Conservation (phyloP, 1,140 invertebrate species). For the Neoseiulus cucumeris region DNA sequence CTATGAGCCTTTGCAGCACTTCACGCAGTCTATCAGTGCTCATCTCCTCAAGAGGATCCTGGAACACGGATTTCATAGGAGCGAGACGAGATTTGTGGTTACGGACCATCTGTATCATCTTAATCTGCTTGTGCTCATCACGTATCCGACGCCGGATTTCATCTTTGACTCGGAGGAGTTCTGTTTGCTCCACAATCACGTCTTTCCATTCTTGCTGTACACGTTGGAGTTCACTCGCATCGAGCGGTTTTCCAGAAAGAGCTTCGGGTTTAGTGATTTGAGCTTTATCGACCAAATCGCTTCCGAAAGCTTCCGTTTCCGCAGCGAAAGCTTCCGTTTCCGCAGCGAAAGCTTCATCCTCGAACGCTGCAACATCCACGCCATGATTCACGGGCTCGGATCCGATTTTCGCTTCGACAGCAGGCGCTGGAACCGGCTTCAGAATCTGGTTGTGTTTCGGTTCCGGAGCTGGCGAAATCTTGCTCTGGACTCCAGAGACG, state of each 20-base stretch:
- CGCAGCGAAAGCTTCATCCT: not conserved
- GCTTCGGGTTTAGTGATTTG: not conserved
- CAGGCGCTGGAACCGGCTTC: not conserved
- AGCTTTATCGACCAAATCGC: not conserved
- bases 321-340: not conserved
- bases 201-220: not conserved
- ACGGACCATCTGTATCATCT: constrained; percentile 2
- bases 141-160: not conserved
- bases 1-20: not conserved
- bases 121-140: constrained; percentile 7
- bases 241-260: not conserved
- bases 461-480: not conserved
- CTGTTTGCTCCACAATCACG: not conserved
- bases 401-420: not conserved
- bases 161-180: not conserved
- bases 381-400: not conserved
- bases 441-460: constrained; percentile 6
- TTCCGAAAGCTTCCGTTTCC: not conserved
- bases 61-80: not conserved
- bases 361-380: not conserved
- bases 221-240: not conserved
- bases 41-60: not conserved
- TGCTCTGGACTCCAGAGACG: not conserved
- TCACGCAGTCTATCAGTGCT: not conserved
- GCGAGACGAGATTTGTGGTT: constrained; percentile 1